Evolutionary conservation across 2,888 invertebrate genomes (phyloP).

Genomic region (Beris morrisii): DNA sequence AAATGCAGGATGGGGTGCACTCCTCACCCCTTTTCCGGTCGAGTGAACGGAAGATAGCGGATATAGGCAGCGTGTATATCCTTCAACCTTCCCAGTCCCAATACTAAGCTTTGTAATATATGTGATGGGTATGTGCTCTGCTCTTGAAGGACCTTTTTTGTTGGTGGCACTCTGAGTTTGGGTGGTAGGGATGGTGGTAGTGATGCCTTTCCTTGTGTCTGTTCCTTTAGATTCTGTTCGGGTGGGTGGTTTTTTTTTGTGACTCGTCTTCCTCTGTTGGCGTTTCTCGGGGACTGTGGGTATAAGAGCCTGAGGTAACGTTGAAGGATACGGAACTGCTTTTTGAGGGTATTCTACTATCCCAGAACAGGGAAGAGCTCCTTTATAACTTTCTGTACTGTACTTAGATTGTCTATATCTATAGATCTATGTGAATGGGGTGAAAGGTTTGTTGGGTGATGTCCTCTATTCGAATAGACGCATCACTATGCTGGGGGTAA

Average conservation of each 20-base stretch:
- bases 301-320: constrained; percentile 15
- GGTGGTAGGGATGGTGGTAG: not conserved
- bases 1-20: constrained; percentile 21
- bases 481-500: not conserved
- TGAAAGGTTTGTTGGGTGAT: constrained; percentile 10
- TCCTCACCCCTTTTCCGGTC: constrained; percentile 31
- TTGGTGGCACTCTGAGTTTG: constrained; percentile 11
- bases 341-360: constrained; percentile 6
- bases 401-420: too few species aligned
- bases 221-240: not conserved
- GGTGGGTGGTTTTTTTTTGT: constrained; percentile 9
- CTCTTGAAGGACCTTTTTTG: constrained; percentile 21
- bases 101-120: constrained; percentile 10
- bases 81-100: constrained; percentile 6
- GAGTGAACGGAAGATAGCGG: constrained; percentile 27
- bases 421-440: not conserved
- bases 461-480: constrained; percentile 20
- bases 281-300: constrained; percentile 21
- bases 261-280: not conserved
- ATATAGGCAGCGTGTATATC: constrained; percentile 25
- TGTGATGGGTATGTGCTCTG: constrained; percentile 8
- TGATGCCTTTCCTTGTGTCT: constrained; percentile 18
- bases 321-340: constrained; percentile 20
- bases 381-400: too few species aligned
- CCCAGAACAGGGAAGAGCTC: too few species aligned